A percentile compares a stretch with the other conserved stretches of the same genome.
Conservation (phyloP, 2,113 vertebrate species). For the Cebidichthys violaceus region DNA sequence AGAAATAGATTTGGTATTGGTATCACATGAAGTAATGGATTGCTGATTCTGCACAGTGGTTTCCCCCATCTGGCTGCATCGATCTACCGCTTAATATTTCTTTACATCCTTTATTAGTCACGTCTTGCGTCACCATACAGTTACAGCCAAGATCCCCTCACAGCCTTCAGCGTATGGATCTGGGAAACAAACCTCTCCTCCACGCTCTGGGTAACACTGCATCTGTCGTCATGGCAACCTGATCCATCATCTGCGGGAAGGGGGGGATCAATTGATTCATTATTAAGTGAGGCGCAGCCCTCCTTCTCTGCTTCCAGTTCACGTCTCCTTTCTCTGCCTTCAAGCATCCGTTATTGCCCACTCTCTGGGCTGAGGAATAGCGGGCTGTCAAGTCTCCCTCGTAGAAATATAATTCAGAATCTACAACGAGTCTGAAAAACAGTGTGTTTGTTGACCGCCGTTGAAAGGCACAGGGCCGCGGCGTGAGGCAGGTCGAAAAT, state of each 20-base stretch:
- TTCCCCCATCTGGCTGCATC: conserved; percentile 34
- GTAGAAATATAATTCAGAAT: conserved; percentile 55
- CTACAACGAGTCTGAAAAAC: conserved; percentile 32
- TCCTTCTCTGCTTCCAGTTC: conserved; percentile 79
- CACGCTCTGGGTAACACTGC: conserved; percentile 69
- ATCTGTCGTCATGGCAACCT: conserved; percentile 81
- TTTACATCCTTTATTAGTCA: conserved; percentile 34
- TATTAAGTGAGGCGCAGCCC: conserved; percentile 78
- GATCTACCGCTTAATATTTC: conserved; percentile 33
- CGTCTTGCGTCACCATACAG: conserved; percentile 20
- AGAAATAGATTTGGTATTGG: neutral
- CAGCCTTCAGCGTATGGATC: conserved; percentile 29
- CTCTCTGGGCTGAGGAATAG: conserved; percentile 71
- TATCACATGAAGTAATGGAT: conserved; percentile 35
- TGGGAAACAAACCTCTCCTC: conserved; percentile 59
- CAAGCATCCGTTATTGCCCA: conserved; percentile 81
- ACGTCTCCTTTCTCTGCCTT: conserved; percentile 77
- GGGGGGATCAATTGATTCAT: conserved; percentile 82
- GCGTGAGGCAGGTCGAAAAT: neutral
- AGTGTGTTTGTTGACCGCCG: conserved; percentile 19
- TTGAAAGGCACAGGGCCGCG: neutral
- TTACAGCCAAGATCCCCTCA: conserved; percentile 39
- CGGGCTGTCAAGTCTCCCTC: conserved; percentile 60
- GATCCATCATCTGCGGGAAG: conserved; percentile 73
- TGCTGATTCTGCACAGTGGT: conserved; percentile 35